Evolutionary conservation across 2,797 vertebrate genomes (phyloP), one percentile per base, ranked within the genome.

Genomic region (Sebastes oblongus): DNA sequence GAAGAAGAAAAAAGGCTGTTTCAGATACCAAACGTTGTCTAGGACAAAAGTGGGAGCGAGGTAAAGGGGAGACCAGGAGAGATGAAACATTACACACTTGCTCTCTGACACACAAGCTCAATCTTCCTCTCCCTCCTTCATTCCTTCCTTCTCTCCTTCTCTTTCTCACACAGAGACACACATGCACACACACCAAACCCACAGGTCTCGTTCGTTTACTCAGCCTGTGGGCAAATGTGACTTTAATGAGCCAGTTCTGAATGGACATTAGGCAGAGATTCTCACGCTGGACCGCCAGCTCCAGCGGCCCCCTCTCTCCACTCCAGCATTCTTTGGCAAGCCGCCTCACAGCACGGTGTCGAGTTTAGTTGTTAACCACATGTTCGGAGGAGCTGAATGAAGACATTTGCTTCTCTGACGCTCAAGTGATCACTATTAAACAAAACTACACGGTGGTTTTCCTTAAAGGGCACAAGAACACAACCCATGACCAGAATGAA

Each of bases 181-280:
- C 36, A 55, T 25, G 56, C 65, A 52, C 62, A 77, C 78, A 75
- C 72, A 88, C 72, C 2, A 67, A 66, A 80, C 83, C 69, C 85
- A 87, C 71, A 91, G 89, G 89, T 94, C 89, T 92, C 66, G 24
- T 94, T 88, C 81, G 76, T 93, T 94, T 91, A 87, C 91, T 86
- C 86, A 93, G 88, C 92, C 92, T 88, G 73, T 82, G 87, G 93
- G 91, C 88, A 93, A 93, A 94, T 88, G 91, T 89, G 93, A 91
- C 91, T 94, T 94, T 91, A 92, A 93, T 94, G 91, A 95, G 91
- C 86, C 84, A 13, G 77, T 90, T 91, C 86, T 89, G 89, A 94
- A 93, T 89, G 88, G 89, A 93, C 91, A 91, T 93, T 90, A 93
- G 87, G 87, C 88, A 86, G 83, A 86, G 86, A 89, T 90, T 91